phyloP scores from a whole-genome alignment of 1,140 invertebrate genomes.

The Lordiphosa stackelbergi region DNA sequence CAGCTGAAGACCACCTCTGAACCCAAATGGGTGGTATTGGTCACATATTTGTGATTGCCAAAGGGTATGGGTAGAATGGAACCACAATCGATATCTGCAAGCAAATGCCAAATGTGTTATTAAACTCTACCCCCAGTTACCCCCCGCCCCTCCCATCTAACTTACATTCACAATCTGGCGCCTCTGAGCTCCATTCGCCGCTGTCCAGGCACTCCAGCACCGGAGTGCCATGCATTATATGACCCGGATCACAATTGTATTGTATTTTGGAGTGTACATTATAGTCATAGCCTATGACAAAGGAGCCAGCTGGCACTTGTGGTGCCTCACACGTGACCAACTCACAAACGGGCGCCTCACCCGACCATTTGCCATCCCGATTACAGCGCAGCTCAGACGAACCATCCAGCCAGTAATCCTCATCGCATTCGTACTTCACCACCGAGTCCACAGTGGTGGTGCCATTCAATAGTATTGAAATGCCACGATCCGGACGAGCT shows the following conservation, averaged over 20 bases:
- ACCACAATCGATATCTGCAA: slow-evolving; percentile 91
- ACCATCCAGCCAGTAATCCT: slow-evolving; percentile 90
- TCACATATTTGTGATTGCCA: slow-evolving; percentile 86
- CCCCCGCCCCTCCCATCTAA: neutral
- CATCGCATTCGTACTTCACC: slow-evolving; percentile 87
- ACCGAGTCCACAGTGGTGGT: slow-evolving; percentile 88
- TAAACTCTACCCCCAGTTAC: neutral
- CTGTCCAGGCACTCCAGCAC: slow-evolving; percentile 84
- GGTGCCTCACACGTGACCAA: slow-evolving; percentile 93
- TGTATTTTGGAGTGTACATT: slow-evolving; percentile 91
- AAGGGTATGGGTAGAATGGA: slow-evolving; percentile 87
- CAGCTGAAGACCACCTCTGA: slow-evolving; percentile 89
- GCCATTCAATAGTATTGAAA: slow-evolving; percentile 84
- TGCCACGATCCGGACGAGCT: slow-evolving; percentile 86
- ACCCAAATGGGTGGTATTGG: slow-evolving; percentile 87
- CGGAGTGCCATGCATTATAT: slow-evolving; percentile 85
- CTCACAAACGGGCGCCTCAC: slow-evolving; percentile 89
- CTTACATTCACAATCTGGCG: slow-evolving; percentile 90
- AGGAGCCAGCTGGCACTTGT: slow-evolving; percentile 88
- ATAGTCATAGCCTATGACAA: slow-evolving; percentile 90
- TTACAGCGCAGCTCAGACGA: slow-evolving; percentile 85
- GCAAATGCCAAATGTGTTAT: slow-evolving; percentile 28
- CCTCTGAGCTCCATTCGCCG: slow-evolving; percentile 89
- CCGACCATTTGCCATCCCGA: slow-evolving; percentile 91
- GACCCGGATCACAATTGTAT: slow-evolving; percentile 91